A percentile compares a stretch with the other conserved stretches of the same genome.
These are phyloP conservation scores for Hedya salicella DNA, from an alignment of 2,888 invertebrate species.

Conservation along the genomic window DNA sequence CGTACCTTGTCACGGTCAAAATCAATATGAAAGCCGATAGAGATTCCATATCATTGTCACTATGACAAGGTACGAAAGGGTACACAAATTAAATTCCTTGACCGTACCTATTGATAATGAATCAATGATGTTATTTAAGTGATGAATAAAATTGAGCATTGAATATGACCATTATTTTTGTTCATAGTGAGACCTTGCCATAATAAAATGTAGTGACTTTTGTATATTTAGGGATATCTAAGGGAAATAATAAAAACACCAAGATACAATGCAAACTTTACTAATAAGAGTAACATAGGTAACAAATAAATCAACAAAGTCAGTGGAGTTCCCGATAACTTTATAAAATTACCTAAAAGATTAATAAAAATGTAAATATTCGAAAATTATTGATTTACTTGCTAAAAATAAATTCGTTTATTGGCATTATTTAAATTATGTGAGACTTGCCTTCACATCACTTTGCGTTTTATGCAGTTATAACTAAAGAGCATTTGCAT, in stretches of 20 bases:
- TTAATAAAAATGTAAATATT: neutral
- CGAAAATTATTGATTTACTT: neutral
- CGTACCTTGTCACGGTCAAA: too few relatives aligned
- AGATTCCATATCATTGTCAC: too few relatives aligned
- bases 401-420: constrained; percentile 17
- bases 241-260: constrained; percentile 2
- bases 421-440: neutral
- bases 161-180: neutral
- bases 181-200: neutral
- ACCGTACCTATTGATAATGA: too few relatives aligned
- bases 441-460: neutral
- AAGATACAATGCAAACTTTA: constrained; percentile 1
- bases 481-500: neutral
- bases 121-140: constrained; percentile 13
- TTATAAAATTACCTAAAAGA: neutral
- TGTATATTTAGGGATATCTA: neutral
- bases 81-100: too few relatives aligned
- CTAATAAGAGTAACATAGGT: constrained; percentile 9
- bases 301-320: constrained; percentile 21
- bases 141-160: neutral
- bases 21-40: too few relatives aligned
- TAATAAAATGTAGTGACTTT: neutral
- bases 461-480: neutral
- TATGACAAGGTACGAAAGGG: too few relatives aligned
- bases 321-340: constrained; percentile 1